These are phyloP conservation scores for Pardosa pseudoannulata DNA, from an alignment of 2,888 invertebrate genomes.

Conservation along the genomic window DNA sequence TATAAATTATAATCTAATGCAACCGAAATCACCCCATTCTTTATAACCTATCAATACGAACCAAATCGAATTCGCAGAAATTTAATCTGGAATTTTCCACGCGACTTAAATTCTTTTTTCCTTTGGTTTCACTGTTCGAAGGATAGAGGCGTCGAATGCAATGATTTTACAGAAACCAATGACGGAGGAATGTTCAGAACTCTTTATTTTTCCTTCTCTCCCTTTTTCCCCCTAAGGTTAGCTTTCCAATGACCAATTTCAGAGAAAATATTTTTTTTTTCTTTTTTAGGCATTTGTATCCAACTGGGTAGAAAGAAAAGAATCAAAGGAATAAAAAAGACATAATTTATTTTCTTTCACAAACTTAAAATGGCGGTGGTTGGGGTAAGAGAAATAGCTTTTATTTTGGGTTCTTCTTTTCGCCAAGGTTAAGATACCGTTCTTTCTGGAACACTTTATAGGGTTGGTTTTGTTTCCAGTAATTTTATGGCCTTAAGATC, in stretches of 20 bases:
- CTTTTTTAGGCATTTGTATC: conserved; percentile 21
- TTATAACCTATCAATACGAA: no score
- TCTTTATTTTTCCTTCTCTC: conserved; percentile 17
- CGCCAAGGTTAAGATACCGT: not conserved
- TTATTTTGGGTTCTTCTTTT: conserved; percentile 8
- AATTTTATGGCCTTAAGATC: conserved; percentile 16
- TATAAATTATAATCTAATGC: no score
- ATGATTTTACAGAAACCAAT: conserved; percentile 28
- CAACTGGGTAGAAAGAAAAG: conserved; percentile 18
- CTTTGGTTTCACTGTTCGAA: not conserved
- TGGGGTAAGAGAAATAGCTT: not conserved
- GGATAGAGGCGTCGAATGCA: conserved; percentile 16
- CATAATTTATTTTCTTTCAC: conserved; percentile 36
- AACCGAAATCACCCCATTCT: no score
- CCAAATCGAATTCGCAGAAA: not conserved
- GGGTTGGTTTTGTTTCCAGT: conserved; percentile 9
- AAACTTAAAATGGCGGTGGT: conserved; percentile 28
- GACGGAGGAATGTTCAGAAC: not conserved
- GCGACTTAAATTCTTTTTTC: not conserved
- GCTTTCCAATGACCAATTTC: conserved; percentile 31
- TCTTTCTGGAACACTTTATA: conserved; percentile 1
- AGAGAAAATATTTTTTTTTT: conserved; percentile 7
- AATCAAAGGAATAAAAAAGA: conserved; percentile 15
- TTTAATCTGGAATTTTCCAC: not conserved
- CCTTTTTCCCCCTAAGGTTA: conserved; percentile 14